Evolutionary conservation across 2,888 invertebrate genomes (phyloP).

Genomic region (Tetheella fluctuosa): DNA sequence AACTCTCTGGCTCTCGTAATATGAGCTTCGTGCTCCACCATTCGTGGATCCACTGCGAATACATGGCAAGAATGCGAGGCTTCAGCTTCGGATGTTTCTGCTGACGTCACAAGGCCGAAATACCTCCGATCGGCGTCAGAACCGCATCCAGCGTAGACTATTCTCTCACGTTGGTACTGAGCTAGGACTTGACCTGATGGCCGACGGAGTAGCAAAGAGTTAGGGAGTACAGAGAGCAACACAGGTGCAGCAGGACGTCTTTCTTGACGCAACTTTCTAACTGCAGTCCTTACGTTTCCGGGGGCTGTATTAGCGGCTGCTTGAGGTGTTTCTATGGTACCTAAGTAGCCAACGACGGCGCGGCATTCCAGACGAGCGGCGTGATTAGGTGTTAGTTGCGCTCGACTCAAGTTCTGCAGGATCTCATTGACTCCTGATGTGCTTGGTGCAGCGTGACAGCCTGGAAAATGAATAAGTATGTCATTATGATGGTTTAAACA

Average conservation of each 20-base stretch:
- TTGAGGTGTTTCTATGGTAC: constrained; percentile 97
- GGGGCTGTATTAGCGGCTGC: constrained; percentile 90
- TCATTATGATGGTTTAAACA: neutral
- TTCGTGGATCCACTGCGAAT: constrained; percentile 95
- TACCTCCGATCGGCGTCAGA: constrained; percentile 96
- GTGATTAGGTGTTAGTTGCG: constrained; percentile 71
- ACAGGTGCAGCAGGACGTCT: constrained; percentile 94
- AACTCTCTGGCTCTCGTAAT: constrained; percentile 91
- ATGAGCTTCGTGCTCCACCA: constrained; percentile 92
- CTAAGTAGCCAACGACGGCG: constrained; percentile 96
- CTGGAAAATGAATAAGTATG: constrained; percentile 45
- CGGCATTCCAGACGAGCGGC: constrained; percentile 87
- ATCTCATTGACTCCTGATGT: constrained; percentile 76
- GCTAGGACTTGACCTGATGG: constrained; percentile 91
- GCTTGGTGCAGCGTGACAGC: constrained; percentile 70
- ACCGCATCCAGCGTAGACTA: constrained; percentile 95
- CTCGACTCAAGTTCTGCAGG: constrained; percentile 69
- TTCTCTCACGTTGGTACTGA: constrained; percentile 92
- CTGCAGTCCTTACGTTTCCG: constrained; percentile 93
- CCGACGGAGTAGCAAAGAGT: constrained; percentile 91
- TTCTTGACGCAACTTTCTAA: constrained; percentile 94
- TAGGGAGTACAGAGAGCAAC: constrained; percentile 92
- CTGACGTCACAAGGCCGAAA: constrained; percentile 96
- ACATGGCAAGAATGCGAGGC: constrained; percentile 96
- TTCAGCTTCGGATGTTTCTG: constrained; percentile 82